phyloP scores from a whole-genome alignment of 2,888 invertebrate genomes.

The Lampropteryx suffumata region DNA sequence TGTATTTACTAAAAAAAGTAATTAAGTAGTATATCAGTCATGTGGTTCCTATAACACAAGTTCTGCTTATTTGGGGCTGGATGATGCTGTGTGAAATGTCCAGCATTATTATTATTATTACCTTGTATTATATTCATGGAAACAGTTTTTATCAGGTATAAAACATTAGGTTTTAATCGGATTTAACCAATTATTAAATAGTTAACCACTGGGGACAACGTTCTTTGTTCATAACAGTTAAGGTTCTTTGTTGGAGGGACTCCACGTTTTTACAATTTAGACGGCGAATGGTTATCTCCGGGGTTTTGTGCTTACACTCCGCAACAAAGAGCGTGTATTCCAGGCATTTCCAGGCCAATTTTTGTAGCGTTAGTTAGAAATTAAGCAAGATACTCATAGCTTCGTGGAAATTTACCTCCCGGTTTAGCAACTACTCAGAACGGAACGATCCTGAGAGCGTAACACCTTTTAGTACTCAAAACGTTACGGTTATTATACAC shows the following conservation, averaged over 20 bases:
- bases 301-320: constrained; percentile 66
- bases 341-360: constrained; percentile 52
- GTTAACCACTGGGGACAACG: too few relatives aligned
- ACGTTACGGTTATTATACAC: constrained; percentile 23
- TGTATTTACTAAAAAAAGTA: too few relatives aligned
- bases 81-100: too few relatives aligned
- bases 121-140: too few relatives aligned
- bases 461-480: constrained; percentile 13
- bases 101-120: too few relatives aligned
- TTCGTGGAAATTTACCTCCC: constrained; percentile 46
- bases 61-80: too few relatives aligned
- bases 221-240: too few relatives aligned
- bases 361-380: constrained; percentile 68
- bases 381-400: constrained; percentile 52
- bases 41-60: too few relatives aligned
- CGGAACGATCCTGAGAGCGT: background rate
- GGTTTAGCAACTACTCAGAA: constrained; percentile 35
- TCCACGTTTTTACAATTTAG: constrained; percentile 69
- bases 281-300: constrained; percentile 75
- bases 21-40: too few relatives aligned
- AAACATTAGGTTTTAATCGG: too few relatives aligned
- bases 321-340: constrained; percentile 55
- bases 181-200: too few relatives aligned
- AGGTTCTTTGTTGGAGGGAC: constrained; percentile 70
- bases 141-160: too few relatives aligned